Evolutionary conservation across 2,888 invertebrate species (phyloP), one percentile per base, ranked within the genome.

Genomic region (Brenthis daphne): DNA sequence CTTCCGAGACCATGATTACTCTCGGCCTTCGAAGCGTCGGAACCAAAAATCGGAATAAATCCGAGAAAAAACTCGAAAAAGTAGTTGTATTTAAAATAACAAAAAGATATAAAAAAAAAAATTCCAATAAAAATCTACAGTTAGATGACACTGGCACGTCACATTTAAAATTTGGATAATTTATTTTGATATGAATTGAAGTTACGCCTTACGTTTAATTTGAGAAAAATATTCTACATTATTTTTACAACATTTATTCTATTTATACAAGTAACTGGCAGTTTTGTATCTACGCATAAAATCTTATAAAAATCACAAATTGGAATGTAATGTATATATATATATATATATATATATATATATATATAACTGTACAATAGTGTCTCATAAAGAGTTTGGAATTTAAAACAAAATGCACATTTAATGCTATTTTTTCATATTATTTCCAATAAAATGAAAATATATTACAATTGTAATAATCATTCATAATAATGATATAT

Each of bases 311-410:
- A 73, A 77, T 75, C 73, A 76, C 75, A 74, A 58, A 72, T 57
- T 66, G 76, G 77, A 77, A 76, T 77, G 77, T 72, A 69, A 57
- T 65, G 33, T n/a, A n/a, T n/a, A n/a, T n/a, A n/a, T n/a, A n/a
- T n/a, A n/a, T n/a, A n/a, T n/a, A n/a, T n/a, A n/a, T n/a, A n/a
- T n/a, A n/a, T n/a, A n/a, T n/a, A n/a, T n/a, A n/a, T n/a, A n/a
- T n/a, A 60, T 47, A 58, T 50, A 60, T n/a, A 33, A 63, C 16
- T 3, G 14, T 53, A 53, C 12, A 63, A 63, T 33, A 50, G 3
- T 63, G 20, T 63, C 37, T 20, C 51, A 53, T 16, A 14, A 16
- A 51, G 6, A 53, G 2, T 5, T 8, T 43, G 11, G 37, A 43
- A 37, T 37, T 37, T 37, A 37, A 43, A 43, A 43, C 37, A 43